These are phyloP conservation scores for Dichetophora obliterata DNA, from an alignment of 2,888 invertebrate species.

Conservation along the genomic window DNA sequence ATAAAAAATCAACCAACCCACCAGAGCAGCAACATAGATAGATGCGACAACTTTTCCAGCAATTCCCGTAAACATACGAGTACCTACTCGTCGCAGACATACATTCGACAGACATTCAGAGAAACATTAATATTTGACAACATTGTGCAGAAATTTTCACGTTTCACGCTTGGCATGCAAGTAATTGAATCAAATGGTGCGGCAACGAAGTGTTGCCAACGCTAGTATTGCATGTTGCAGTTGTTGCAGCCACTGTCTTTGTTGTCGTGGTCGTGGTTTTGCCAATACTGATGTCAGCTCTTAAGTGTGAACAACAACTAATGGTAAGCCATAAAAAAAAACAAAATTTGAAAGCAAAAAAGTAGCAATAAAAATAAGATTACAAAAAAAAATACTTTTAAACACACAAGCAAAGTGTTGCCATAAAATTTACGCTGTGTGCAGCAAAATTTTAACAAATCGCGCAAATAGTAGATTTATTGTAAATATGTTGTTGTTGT, in stretches of 20 bases:
- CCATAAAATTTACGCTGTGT: constrained; percentile 14
- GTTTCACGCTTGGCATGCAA: constrained; percentile 21
- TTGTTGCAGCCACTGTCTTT: background rate
- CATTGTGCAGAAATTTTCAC: constrained; percentile 22
- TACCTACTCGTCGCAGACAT: background rate
- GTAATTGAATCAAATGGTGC: constrained; percentile 31
- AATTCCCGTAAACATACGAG: background rate
- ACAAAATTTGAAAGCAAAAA: background rate
- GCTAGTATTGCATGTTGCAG: background rate
- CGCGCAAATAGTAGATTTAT: constrained; percentile 31
- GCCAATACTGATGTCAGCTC: background rate
- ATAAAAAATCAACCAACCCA: constrained; percentile 39
- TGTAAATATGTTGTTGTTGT: constrained; percentile 22
- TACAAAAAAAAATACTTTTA: background rate
- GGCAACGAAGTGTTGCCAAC: constrained; percentile 19
- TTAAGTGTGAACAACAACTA: constrained; percentile 20
- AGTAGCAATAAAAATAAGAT: constrained; percentile 10
- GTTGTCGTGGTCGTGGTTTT: background rate
- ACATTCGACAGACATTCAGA: no score
- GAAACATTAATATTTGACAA: constrained; percentile 31
- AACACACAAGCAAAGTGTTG: constrained; percentile 18
- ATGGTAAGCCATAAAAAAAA: background rate
- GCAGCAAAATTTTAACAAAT: constrained; percentile 17
- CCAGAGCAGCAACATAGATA: constrained; percentile 43
- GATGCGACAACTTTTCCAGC: constrained; percentile 38